These are phyloP conservation scores for Drosophila sp. DNA, from an alignment of 1,140 invertebrate genomes.

Conservation along the genomic window DNA sequence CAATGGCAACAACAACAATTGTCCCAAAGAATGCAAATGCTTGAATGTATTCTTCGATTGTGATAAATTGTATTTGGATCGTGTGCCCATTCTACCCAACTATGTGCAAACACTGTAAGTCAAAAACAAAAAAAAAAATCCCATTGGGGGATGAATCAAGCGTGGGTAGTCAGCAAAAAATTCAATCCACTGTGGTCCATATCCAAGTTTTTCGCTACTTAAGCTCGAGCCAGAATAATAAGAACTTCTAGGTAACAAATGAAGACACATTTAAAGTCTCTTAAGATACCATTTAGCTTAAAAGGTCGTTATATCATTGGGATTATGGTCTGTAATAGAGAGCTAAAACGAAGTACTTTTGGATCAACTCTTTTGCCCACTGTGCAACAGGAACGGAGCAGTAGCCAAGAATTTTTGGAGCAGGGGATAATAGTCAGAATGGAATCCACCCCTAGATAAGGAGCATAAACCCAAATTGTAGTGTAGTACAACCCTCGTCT, in stretches of 20 bases:
- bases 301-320: too few relatives aligned
- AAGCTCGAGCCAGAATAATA: too few relatives aligned
- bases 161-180: not conserved
- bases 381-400: not conserved
- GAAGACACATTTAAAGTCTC: too few relatives aligned
- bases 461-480: constrained; percentile 45
- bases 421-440: constrained; percentile 31
- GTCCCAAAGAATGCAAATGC: constrained; percentile 86
- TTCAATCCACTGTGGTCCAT: not conserved
- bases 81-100: constrained; percentile 85
- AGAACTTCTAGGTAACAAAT: too few relatives aligned
- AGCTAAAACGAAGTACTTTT: not conserved
- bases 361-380: not conserved
- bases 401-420: constrained; percentile 49
- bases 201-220: too few relatives aligned
- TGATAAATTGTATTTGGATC: constrained; percentile 85
- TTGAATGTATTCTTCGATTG: constrained; percentile 85
- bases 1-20: constrained; percentile 70
- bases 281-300: too few relatives aligned
- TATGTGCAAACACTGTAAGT: constrained; percentile 87
- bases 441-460: constrained; percentile 33
- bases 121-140: not conserved
- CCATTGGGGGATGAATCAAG: not conserved
- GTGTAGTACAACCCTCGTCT: constrained; percentile 39
- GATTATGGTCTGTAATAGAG: too few relatives aligned